Conservation (phyloP, 2,113 vertebrate genomes). For the Cygnus buccinator region DNA sequence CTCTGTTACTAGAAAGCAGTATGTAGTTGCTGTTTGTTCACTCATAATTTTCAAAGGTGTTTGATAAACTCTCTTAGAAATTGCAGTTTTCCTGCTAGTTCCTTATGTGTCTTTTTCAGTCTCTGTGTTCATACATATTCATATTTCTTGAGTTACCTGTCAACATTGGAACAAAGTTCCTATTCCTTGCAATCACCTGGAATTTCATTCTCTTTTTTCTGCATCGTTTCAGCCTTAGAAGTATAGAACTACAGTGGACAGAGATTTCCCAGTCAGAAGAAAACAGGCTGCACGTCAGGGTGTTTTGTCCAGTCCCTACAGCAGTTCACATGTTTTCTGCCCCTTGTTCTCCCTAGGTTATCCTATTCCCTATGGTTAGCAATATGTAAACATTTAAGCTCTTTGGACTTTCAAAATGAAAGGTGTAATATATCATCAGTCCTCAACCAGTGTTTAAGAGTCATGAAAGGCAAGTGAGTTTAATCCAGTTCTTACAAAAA, state of each 20-base stretch:
- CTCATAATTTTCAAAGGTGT: neutral
- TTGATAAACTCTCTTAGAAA: neutral
- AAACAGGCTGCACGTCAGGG: neutral
- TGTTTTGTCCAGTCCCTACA: fast-evolving
- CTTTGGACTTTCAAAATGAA: neutral
- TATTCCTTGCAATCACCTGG: neutral
- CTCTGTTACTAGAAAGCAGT: neutral
- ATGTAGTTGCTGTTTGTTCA: neutral
- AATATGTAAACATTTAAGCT: neutral
- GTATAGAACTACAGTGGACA: neutral
- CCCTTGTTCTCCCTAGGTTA: neutral
- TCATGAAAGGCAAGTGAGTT: neutral
- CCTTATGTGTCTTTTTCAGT: neutral
- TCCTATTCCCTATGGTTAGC: neutral
- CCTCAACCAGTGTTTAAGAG: neutral
- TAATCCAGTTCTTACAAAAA: neutral
- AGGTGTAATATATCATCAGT: neutral
- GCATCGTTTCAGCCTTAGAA: neutral
- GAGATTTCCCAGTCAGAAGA: neutral
- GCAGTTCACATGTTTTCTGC: neutral
- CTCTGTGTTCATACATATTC: neutral
- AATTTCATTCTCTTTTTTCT: neutral
- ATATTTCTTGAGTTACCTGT: neutral
- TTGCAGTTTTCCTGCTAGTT: neutral
- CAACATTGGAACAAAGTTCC: neutral